A percentile compares a stretch with the other conserved stretches of the same genome.
Conservation (phyloP, 1,140 invertebrate species). For the Pseudachorutes palmiensis region DNA sequence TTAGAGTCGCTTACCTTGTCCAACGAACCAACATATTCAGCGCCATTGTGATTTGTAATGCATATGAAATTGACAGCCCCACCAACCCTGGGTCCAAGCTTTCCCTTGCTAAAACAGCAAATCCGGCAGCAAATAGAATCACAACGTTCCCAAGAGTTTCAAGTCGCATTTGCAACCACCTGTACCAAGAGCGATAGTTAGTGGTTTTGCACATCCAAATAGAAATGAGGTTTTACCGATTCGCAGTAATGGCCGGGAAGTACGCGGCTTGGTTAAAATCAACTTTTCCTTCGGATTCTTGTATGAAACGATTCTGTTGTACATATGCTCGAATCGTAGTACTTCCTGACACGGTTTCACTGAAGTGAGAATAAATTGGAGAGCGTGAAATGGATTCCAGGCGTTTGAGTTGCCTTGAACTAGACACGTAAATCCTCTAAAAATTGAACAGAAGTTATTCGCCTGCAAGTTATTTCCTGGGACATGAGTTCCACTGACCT, state of each 20-base stretch:
- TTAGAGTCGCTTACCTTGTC: conserved; percentile 40
- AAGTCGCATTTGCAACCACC: conserved; percentile 56
- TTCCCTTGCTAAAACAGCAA: conserved; percentile 68
- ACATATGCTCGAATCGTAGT: conserved; percentile 69
- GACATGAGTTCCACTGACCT: no score
- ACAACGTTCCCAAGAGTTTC: conserved; percentile 89
- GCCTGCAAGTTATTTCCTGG: no score
- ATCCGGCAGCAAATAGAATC: conserved; percentile 78
- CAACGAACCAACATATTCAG: conserved; percentile 56
- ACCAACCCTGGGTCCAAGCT: conserved; percentile 63
- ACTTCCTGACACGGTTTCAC: conserved; percentile 64
- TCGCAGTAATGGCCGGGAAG: conserved; percentile 77
- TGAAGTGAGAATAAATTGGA: conserved; percentile 96
- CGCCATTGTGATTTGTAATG: conserved; percentile 57
- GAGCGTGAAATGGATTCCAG: conserved; percentile 82
- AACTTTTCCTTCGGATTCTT: conserved; percentile 70
- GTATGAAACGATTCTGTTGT: conserved; percentile 65
- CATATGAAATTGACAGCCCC: conserved; percentile 82
- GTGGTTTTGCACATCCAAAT: no score
- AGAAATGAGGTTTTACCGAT: no score
- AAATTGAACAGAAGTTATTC: no score
- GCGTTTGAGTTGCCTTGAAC: conserved; percentile 88
- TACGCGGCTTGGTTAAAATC: conserved; percentile 83
- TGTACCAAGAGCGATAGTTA: no score
- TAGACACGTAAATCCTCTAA: conserved; percentile 83